Percentiles rank a stretch among this genome's conserved stretches.
Evolutionary conservation across 2,113 vertebrate species (phyloP).

Genomic region (Fregata magnificens): DNA sequence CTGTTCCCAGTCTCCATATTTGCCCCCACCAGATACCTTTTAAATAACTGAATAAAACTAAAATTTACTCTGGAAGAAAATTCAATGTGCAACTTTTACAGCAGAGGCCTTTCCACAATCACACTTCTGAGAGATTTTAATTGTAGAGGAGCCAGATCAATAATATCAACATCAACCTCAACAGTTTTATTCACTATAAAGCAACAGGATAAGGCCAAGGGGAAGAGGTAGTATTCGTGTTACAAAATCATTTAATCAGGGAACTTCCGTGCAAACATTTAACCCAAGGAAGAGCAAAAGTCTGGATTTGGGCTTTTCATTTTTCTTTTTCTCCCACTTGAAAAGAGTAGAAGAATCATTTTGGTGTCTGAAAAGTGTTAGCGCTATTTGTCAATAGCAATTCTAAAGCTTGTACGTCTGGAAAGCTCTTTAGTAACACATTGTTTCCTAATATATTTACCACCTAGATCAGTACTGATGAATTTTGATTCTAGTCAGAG

Average conservation of each 20-base stretch:
- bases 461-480: slow-evolving; percentile 52
- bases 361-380: slow-evolving; percentile 28
- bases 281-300: background rate
- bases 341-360: background rate
- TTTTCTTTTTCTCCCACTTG: background rate
- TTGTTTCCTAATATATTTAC: slow-evolving; percentile 67
- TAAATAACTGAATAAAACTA: background rate
- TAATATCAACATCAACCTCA: background rate
- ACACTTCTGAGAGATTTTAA: background rate
- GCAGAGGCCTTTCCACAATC: background rate
- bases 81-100: background rate
- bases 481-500: slow-evolving; percentile 70
- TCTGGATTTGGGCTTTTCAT: background rate
- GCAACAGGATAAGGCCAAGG: background rate
- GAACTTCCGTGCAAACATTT: background rate
- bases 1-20: background rate
- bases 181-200: background rate
- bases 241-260: background rate
- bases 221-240: background rate
- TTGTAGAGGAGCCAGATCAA: background rate
- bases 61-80: background rate
- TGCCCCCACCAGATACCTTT: background rate
- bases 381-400: slow-evolving; percentile 58
- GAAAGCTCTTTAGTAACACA: slow-evolving; percentile 66
- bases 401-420: slow-evolving; percentile 41